Base-by-base conservation (phyloP, 2,888 invertebrate genomes). In the Hydrotaea diabolus region DNA sequence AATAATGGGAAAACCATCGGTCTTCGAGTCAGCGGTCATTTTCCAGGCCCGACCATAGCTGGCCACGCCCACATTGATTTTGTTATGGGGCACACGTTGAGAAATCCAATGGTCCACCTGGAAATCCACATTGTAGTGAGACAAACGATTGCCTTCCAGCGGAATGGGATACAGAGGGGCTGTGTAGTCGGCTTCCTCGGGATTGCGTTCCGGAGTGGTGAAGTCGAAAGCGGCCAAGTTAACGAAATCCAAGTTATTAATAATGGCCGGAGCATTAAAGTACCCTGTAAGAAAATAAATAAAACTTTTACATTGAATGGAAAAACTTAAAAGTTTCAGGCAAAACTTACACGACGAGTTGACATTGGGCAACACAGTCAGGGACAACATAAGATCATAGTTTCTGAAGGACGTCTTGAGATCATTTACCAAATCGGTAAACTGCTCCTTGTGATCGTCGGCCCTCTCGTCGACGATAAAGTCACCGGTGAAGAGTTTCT, bases 191-290 rank as follows among this genome's bases (percentile, higher is more conserved):
- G 96, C 96, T 90, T 96, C 95, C 88, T 96, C 95, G 2, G 96
- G 95, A 90, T 95, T 96, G 26, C 97, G 94, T 39, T 94, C 94
- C 0, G 97, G 95, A 0, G 95, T 96, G 88, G 94, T 94, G 91
- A 96, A 97, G 92, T 98, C 97, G 88, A 95, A 97, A 0, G 96
- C 94, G 89, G 95, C 94, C 71, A 98, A 90, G 88, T 96, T 96
- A 23, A 98, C 95, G 83, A 95, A 94, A 89, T 98, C 97, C 72
- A 97, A 93, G 88, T 96, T 93, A 86, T 95, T 95, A 53, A 95
- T 94, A 82, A 97, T 92, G 13, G 95, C 93, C 1, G 95, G 95
- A 0, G 96, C 94, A 90, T 97, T 96, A 91, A 94, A 96, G 91
- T 96, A 97, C 83, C 96, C 96, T 96, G 88, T 0, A 64, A 74